These are phyloP conservation scores for Sarcophaga bullata DNA, from an alignment of 1,140 invertebrate species.

Conservation along the genomic window DNA sequence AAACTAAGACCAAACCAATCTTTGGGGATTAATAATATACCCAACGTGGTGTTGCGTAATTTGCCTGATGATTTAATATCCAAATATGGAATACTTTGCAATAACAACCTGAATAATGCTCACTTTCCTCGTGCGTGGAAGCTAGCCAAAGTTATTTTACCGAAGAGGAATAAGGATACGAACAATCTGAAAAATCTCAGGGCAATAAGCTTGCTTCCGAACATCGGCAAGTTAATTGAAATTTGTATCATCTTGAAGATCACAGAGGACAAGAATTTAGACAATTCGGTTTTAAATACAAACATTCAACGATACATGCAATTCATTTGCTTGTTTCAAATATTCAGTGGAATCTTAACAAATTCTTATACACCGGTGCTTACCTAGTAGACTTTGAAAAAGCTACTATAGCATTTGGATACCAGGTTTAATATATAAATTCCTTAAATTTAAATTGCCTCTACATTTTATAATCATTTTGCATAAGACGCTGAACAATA, in stretches of 20 bases:
- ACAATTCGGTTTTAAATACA: background rate
- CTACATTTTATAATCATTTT: background rate
- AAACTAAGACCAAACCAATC: slow-evolving; percentile 24
- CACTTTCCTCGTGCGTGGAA: slow-evolving; percentile 21
- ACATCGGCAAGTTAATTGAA: slow-evolving; percentile 22
- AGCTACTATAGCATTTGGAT: slow-evolving; percentile 2
- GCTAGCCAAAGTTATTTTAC: slow-evolving; percentile 21
- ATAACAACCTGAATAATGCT: slow-evolving; percentile 31
- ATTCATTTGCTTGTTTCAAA: slow-evolving; percentile 27
- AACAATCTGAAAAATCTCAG: slow-evolving; percentile 20
- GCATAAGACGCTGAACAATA: slow-evolving; percentile 25
- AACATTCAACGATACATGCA: background rate
- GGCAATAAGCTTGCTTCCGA: slow-evolving; percentile 31
- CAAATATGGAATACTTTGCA: slow-evolving; percentile 22
- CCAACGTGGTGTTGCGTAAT: background rate
- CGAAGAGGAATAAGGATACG: slow-evolving; percentile 19
- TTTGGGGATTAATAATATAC: background rate
- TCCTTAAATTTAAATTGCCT: background rate
- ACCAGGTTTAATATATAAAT: background rate
- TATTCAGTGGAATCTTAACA: slow-evolving; percentile 30
- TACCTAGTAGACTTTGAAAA: background rate
- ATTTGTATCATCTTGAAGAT: background rate
- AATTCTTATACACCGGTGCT: slow-evolving; percentile 14
- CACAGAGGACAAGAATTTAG: background rate
- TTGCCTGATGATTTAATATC: background rate